Base-by-base conservation (phyloP, 2,797 vertebrate genomes). In the Telmatherina bonti region DNA sequence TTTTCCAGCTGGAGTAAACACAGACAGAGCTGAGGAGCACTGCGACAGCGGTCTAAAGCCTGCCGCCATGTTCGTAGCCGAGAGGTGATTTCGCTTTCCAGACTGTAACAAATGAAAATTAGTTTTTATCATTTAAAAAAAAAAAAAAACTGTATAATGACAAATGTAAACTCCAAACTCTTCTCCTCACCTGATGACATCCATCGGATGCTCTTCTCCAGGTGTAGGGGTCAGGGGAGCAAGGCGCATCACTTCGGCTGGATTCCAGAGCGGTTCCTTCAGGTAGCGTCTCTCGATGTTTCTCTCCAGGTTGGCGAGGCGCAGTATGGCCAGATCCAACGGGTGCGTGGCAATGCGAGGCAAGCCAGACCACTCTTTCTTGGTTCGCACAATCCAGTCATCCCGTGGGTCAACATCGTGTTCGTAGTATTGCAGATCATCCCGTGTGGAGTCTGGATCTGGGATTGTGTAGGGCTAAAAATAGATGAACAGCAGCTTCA, bases 221-320 rank as follows among this genome's bases (percentile, higher is more conserved):
- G 93, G 94, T 0, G 91, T 90, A 0, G 94, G 92, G 1, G 94
- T 93, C 62, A 94, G 59, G 1, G 88, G 78, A 5, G 94, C 95
- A 0, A 96, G 96, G 75, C 97, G 87, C 86, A 97, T 95, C 76
- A 97, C 97, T 73, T 98, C 96, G 0, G 96, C 92, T 1, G 94
- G 90, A 5, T 96, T 94, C 97, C 97, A 99, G 4, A 99, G 96
- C 0, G 97, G 97, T 75, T 98, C 97, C 91, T 96, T 96, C 45
- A 99, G 92, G 88, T 98, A 99, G 36, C 96, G 96, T 1, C 97
- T 93, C 81, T 99, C 97, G 6, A 99, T 93, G 81, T 98, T 97
- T 38, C 94, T 94, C 90, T 99, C 97, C 11, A 99, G 93, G 20
- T 95, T 96, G 2, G 95, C 89, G n/a, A 99, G 86, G 0, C 97